phyloP scores from a whole-genome alignment of 2,113 vertebrate genomes.

The Serinus canaria region DNA sequence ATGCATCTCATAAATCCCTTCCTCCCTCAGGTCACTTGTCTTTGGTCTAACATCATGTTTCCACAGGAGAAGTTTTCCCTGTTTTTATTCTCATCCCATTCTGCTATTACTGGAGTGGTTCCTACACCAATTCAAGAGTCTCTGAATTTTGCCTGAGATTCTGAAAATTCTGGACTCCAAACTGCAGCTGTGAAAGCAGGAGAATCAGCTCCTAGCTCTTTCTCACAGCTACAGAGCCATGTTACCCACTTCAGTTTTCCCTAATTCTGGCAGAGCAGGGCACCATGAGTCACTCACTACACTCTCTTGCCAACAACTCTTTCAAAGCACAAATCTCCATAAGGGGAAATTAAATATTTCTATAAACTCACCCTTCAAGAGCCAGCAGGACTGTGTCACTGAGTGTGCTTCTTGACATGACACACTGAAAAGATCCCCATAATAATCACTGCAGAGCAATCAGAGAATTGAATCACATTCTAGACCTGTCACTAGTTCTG shows the following conservation, averaged over 20 bases:
- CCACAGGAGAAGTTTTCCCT: background rate
- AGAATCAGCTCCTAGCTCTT: background rate
- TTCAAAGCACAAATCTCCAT: background rate
- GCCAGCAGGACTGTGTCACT: background rate
- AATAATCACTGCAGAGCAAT: background rate
- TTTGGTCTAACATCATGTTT: background rate
- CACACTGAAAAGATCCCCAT: background rate
- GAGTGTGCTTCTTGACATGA: background rate
- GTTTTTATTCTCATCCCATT: background rate
- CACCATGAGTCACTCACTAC: background rate
- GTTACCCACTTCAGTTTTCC: background rate
- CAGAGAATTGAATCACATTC: background rate
- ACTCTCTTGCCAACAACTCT: background rate
- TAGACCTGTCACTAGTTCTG: background rate
- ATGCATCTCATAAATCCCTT: background rate
- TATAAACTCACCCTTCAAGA: background rate
- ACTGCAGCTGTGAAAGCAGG: background rate
- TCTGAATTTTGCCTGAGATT: background rate
- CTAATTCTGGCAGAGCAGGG: background rate
- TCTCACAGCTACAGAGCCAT: background rate
- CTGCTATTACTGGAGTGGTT: background rate
- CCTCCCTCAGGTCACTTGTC: background rate
- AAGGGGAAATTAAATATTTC: constrained; percentile 29
- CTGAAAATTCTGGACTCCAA: background rate
- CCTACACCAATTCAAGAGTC: background rate